phyloP scores from a whole-genome alignment of 2,113 vertebrate genomes.

The Aythya baeri region DNA sequence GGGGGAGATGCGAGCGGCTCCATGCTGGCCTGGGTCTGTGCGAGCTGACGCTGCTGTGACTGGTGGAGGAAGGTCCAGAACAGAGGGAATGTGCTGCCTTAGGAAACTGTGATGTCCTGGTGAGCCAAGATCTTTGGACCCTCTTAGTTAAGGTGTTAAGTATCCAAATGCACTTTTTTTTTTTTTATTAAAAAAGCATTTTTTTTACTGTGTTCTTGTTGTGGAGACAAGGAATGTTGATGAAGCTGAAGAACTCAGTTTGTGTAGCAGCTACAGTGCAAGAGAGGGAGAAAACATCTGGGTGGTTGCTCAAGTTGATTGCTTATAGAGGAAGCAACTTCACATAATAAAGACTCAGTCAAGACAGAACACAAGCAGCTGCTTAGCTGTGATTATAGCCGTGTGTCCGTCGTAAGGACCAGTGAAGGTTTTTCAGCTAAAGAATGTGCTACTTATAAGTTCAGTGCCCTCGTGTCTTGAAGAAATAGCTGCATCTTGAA shows the following conservation, averaged over 20 bases:
- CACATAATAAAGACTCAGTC: background rate
- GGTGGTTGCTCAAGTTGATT: slow-evolving; percentile 25
- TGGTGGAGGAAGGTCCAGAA: background rate
- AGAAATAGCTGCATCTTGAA: background rate
- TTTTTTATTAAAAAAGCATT: too few species aligned
- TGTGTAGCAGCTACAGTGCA: background rate
- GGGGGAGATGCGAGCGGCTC: background rate
- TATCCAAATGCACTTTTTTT: background rate
- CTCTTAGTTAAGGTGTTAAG: background rate
- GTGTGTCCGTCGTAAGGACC: background rate
- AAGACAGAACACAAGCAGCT: slow-evolving; percentile 32
- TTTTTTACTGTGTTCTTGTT: background rate
- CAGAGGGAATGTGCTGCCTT: background rate
- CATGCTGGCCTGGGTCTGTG: too few species aligned
- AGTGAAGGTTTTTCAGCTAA: background rate
- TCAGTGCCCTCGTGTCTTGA: background rate
- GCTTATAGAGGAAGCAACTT: slow-evolving; percentile 19
- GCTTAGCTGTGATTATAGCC: slow-evolving; percentile 16
- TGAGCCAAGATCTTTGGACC: background rate
- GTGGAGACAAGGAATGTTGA: background rate
- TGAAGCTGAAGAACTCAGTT: background rate
- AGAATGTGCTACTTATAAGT: background rate
- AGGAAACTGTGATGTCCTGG: background rate
- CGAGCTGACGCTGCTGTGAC: background rate
- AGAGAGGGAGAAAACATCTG: slow-evolving; percentile 5